Evolutionary conservation across 2,888 invertebrate species (phyloP), one percentile per base, ranked within the genome.

Genomic region (Oscheius sp.): DNA sequence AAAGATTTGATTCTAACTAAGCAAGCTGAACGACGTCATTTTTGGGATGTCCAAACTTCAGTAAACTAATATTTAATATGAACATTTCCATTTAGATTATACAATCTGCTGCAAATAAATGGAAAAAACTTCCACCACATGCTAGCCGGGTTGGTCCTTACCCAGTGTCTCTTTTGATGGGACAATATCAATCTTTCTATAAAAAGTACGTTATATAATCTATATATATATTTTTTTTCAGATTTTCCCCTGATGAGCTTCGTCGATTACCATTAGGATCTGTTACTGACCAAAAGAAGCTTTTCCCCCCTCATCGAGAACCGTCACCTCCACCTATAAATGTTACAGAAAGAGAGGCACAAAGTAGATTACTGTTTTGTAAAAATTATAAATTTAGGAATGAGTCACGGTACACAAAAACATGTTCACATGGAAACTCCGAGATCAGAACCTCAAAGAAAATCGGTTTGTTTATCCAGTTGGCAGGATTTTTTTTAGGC

Each of bases 231-330:
- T 2, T 14, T 24, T 41, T 33, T 66, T 72, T 44, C 59, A 82
- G 81, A 54, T 95, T 93, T 87, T 91, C 92, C 1, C 89, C 93
- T 5, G 90, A 91, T 14, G 94, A 96, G 87, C 89, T 97, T 67
- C 92, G 93, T 85, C 93, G 93, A 86, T 91, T 95, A 88, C 98
- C 98, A 0, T 86, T 98, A 57, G 95, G 94, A 87, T 95, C 96
- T 8, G 92, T 93, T 71, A 86, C 94, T 67, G 91, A 91, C 82
- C 90, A 91, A 36, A 69, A 70, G 1, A 68, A 80, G 17, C 67
- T 82, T 26, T 80, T 78, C 62, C 84, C 84, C 8, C 63, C 71
- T 2, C 32, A 59, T 9, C 73, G 84, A 14, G 82, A 76, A 6
- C 61, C 70, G 8, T 83, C 82, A 6, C 85, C 85, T 1, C 78